Evolutionary conservation across 2,888 invertebrate genomes (phyloP).

Genomic region (Harpagoxenus sublaevis): DNA sequence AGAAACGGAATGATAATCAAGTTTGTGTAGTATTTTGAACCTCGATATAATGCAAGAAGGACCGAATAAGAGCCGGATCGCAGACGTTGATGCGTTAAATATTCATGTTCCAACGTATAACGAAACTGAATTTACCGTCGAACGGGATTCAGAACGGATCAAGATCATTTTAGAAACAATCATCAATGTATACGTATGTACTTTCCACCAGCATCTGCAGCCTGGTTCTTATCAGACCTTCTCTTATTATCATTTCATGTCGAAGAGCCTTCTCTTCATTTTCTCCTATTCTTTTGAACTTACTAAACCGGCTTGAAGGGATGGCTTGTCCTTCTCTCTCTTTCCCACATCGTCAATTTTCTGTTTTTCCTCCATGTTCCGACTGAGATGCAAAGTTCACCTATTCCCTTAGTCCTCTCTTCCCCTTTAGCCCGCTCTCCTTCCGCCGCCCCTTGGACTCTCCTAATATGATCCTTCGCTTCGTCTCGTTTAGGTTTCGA

Average conservation of each 20-base stretch:
- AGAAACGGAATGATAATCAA: conserved; percentile 44
- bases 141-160: neutral
- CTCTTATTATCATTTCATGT: neutral
- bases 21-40: conserved; percentile 17
- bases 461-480: conserved; percentile 46
- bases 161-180: neutral
- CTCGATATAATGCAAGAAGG: neutral
- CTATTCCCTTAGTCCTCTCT: neutral
- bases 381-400: conserved; percentile 63
- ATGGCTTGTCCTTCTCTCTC: conserved; percentile 20
- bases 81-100: conserved; percentile 8
- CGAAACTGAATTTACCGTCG: neutral
- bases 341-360: neutral
- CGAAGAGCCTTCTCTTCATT: neutral
- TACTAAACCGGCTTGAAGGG: conserved; percentile 20
- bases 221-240: neutral
- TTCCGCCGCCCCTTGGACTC: neutral
- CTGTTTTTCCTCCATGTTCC: conserved; percentile 56
- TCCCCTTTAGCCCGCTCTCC: neutral
- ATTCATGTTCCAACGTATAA: neutral
- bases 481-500: conserved; percentile 68
- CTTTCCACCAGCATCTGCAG: neutral
- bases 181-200: neutral
- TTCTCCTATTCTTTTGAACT: conserved; percentile 25
- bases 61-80: neutral